Base-by-base conservation (phyloP, 2,113 vertebrate species). In the Cepphus grylle region DNA sequence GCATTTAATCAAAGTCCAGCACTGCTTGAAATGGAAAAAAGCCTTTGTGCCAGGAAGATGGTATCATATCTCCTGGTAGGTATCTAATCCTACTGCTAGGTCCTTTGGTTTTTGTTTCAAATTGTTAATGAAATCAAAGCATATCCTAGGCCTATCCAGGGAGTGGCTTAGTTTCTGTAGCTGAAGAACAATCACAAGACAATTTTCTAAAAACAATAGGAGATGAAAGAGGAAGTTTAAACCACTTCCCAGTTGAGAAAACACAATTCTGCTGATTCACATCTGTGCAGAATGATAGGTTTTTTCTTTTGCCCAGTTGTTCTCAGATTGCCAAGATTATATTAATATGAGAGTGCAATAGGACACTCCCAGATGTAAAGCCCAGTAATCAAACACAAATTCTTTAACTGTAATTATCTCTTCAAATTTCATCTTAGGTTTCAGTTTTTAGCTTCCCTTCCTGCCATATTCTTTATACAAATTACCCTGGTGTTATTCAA, bases 211-310 rank as follows among this genome's bases (percentile, higher is more conserved):
- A 98, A 97, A 95, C 81, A 96, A 97, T 94, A 93, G 91, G 95
- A 94, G 90, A 80, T 92, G 97, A 98, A 98, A 98, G 97, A 92
- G 97, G 97, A 98, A 97, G 95, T 90, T 91, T 88, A 93, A 96
- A 96, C 96, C 97, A 96, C 97, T 98, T 97, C 97, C 93, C 97
- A 93, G 85, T 94, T 93, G 77, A 94, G 96, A 97, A 89, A 91
- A 94, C 74, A 91, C 72, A 89, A 90, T 97, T 94, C 45, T 97
- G 97, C 97, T 98, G 97, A 97, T 95, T 97, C 97, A 97, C 96
- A 96, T 93, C 87, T 96, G 74, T 93, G 71, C 88, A 96, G 83
- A 96, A 95, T 86, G 86, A 69, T 93, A 88, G 93, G 11, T n/a
- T 32, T 95, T 96, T 89, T 88, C 87, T 94, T 85, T 71, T 77